phyloP scores from a whole-genome alignment of 2,113 vertebrate species.

The Miniopterus natalensis region DNA sequence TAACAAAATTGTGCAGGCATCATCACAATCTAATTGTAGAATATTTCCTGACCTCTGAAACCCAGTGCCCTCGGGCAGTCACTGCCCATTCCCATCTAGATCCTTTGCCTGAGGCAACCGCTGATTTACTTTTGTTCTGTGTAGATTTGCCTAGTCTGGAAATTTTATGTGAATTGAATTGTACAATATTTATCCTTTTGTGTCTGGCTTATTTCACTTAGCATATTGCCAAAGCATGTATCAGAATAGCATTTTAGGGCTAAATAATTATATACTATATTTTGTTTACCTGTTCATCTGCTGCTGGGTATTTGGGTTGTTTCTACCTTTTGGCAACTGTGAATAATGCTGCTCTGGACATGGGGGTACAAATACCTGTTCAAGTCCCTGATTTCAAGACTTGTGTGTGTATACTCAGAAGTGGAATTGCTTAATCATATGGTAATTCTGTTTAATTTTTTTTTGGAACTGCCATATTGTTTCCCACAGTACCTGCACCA shows the following conservation, averaged over 20 bases:
- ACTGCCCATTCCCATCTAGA: neutral
- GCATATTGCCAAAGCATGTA: too few species aligned
- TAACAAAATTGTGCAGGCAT: neutral
- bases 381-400: neutral
- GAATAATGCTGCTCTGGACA: neutral
- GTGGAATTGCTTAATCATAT: neutral
- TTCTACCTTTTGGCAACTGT: neutral
- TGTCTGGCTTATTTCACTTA: neutral
- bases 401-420: neutral
- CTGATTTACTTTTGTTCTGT: neutral
- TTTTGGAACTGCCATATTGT: neutral
- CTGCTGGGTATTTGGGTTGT: neutral
- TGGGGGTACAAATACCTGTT: neutral
- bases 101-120: neutral
- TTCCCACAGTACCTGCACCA: neutral
- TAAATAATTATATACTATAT: neutral
- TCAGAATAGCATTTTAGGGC: neutral
- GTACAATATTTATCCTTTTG: neutral
- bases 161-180: neutral
- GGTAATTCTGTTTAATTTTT: neutral
- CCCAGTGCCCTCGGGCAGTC: neutral
- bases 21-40: neutral
- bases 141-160: neutral
- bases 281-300: neutral
- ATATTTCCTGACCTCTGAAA: neutral